Evolutionary conservation across 2,113 vertebrate species (phyloP).

Genomic region (Penelope pileata): DNA sequence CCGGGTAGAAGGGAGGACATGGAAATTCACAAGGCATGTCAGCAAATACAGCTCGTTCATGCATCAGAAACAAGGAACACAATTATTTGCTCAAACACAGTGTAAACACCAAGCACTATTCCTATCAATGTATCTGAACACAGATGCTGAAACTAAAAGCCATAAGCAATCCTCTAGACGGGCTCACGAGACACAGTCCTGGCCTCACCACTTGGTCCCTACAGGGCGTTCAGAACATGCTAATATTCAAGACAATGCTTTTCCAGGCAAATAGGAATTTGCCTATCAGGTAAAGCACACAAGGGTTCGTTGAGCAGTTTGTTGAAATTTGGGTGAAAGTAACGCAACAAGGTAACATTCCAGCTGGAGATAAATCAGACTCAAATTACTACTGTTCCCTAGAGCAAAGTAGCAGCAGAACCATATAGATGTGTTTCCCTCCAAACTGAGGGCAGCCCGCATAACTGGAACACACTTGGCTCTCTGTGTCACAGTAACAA

Average conservation of each 20-base stretch:
- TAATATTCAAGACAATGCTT: rapidly evolving
- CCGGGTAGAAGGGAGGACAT: neutral
- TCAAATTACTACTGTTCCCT: neutral
- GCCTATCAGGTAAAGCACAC: rapidly evolving
- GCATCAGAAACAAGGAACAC: neutral
- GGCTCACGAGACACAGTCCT: neutral
- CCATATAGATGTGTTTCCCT: too few relatives aligned
- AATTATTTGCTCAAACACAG: rapidly evolving
- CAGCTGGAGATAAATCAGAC: neutral
- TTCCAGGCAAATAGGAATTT: neutral
- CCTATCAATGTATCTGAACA: neutral
- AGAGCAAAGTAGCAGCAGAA: neutral
- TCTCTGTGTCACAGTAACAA: too few relatives aligned
- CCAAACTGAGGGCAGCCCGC: neutral
- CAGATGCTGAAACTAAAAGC: neutral
- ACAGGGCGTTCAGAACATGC: neutral
- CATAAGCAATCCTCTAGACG: rapidly evolving
- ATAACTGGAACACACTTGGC: neutral
- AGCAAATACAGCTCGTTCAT: rapidly evolving
- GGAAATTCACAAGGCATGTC: neutral
- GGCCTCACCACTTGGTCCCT: rapidly evolving
- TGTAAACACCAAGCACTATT: neutral
- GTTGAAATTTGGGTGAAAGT: neutral
- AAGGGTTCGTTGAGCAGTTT: neutral
- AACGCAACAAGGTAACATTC: neutral